These are phyloP conservation scores for Metridium senile DNA, from an alignment of 92 coral and sea anemone species.

Conservation along the genomic window DNA sequence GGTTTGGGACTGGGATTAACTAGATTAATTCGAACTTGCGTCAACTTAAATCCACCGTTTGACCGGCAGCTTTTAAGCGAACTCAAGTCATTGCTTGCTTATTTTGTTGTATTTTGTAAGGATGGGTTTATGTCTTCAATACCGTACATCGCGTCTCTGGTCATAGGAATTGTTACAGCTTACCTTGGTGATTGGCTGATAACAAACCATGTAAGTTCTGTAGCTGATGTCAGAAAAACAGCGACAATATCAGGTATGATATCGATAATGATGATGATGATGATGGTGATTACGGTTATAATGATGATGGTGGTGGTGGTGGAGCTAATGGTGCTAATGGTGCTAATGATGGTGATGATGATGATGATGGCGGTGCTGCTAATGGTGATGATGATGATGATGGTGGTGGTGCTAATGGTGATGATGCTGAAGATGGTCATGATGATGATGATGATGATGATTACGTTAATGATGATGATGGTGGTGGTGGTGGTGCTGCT, in stretches of 20 bases:
- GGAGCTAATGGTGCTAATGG: no score
- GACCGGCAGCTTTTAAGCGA: no score
- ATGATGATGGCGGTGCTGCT: background rate
- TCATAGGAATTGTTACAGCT: slow-evolving; percentile 43
- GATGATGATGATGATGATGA: no score
- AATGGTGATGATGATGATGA: no score
- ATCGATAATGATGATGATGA: background rate
- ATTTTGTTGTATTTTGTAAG: no score
- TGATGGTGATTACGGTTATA: background rate
- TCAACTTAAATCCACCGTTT: no score
- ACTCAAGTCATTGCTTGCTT: no score
- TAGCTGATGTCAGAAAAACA: slow-evolving; percentile 72
- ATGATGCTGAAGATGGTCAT: no score
- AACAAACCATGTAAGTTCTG: slow-evolving; percentile 22
- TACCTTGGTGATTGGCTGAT: slow-evolving; percentile 68
- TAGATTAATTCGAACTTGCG: no score
- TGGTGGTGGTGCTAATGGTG: no score
- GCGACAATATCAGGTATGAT: slow-evolving; percentile 68
- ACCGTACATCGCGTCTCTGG: slow-evolving; percentile 54
- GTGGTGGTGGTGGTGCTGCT: background rate
- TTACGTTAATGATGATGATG: background rate
- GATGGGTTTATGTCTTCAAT: slow-evolving; percentile 84
- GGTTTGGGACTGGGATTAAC: no score
- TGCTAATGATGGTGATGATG: no score
- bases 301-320: background rate